Evolutionary conservation across 2,113 vertebrate genomes (phyloP).

Genomic region (Calonectris borealis): DNA sequence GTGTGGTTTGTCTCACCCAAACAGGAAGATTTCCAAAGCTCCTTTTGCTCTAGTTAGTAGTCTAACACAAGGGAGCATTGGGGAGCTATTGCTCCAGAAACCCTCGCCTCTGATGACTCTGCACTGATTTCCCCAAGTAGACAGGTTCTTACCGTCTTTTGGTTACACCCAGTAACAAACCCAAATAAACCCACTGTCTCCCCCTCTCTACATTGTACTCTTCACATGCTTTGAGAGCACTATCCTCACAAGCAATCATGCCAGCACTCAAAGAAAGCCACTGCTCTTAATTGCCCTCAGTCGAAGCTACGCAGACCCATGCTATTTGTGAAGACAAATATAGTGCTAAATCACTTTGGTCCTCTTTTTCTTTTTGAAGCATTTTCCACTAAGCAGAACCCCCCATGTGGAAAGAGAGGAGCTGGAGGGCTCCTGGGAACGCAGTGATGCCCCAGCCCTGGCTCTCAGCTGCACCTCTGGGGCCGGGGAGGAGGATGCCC

Average conservation of each 20-base stretch:
- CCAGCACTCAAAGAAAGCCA: background rate
- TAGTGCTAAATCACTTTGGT: background rate
- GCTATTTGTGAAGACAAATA: background rate
- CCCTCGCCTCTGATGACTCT: background rate
- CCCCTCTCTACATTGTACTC: background rate
- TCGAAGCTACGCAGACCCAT: fast-evolving
- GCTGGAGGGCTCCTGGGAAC: background rate
- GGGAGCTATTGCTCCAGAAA: background rate
- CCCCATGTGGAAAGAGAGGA: background rate
- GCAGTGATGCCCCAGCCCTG: background rate
- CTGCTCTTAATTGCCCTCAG: background rate
- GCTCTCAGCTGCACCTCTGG: background rate
- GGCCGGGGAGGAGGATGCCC: background rate
- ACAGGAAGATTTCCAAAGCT: background rate
- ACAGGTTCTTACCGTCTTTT: background rate
- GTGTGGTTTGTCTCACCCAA: background rate
- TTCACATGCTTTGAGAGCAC: background rate
- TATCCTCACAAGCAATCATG: background rate
- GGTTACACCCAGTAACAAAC: background rate
- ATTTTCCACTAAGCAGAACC: background rate
- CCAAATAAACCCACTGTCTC: background rate
- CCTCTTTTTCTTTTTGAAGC: background rate
- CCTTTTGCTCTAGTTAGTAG: background rate
- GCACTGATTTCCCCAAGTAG: background rate
- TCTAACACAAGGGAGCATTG: fast-evolving